phyloP scores from a whole-genome alignment of 2,113 vertebrate genomes.

The Passer domesticus region DNA sequence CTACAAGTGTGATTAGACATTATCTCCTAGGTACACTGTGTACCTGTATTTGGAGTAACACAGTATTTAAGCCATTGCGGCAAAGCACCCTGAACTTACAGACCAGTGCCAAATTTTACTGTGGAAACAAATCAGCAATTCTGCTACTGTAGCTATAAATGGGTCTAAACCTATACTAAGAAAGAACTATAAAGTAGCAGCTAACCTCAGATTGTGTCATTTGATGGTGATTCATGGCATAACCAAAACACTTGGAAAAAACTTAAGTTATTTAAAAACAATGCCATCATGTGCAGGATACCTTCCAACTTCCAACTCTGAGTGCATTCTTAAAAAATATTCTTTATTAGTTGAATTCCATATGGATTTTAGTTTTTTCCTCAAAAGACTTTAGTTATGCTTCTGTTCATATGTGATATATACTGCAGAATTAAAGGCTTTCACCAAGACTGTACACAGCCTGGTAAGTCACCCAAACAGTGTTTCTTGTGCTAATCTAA shows the following conservation, averaged over 20 bases:
- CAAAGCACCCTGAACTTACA: not conserved
- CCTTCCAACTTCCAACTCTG: not conserved
- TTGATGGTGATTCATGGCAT: not conserved
- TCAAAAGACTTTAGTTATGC: not conserved
- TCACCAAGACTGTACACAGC: not conserved
- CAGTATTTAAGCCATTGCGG: not conserved
- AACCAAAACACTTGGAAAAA: not conserved
- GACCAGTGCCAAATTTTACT: not conserved
- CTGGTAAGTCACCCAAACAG: not conserved
- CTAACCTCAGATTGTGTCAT: not conserved
- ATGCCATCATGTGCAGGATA: not conserved
- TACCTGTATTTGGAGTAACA: not conserved
- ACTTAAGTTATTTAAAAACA: not conserved
- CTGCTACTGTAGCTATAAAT: not conserved
- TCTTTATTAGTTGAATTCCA: not conserved
- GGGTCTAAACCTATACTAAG: not conserved
- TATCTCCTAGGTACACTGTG: not conserved
- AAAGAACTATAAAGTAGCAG: not conserved
- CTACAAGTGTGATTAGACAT: not conserved
- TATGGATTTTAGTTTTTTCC: not conserved
- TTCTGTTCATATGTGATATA: not conserved
- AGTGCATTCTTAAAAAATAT: not conserved
- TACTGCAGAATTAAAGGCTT: not conserved
- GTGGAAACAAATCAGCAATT: not conserved
- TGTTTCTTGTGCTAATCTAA: not conserved